A percentile compares a stretch with the other conserved stretches of the same genome.
phyloP scores from a whole-genome alignment of 2,113 vertebrate genomes.

The Sardina pilchardus region DNA sequence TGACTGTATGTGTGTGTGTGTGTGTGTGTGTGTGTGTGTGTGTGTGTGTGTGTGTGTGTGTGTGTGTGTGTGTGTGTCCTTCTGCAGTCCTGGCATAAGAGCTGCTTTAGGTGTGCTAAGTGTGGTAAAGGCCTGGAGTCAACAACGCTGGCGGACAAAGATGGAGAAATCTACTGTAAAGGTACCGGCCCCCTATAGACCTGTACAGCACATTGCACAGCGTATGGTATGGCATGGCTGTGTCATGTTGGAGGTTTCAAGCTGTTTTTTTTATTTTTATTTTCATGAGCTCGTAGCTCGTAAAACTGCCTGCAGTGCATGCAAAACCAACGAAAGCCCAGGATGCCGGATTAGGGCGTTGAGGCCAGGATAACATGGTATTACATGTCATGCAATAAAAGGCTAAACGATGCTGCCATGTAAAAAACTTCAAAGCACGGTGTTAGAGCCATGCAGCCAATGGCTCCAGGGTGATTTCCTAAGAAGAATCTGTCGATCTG shows the following conservation, averaged over 20 bases:
- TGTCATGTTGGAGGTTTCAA: background rate
- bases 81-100: slow-evolving; percentile 89
- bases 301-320: background rate
- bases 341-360: background rate
- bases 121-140: slow-evolving; percentile 96
- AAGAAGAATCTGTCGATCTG: background rate
- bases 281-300: background rate
- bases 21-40: slow-evolving; percentile 15
- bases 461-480: background rate
- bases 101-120: slow-evolving; percentile 93
- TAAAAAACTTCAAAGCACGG: background rate
- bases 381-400: background rate
- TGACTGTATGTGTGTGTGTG: background rate
- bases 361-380: background rate
- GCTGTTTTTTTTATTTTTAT: background rate
- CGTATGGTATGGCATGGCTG: no score
- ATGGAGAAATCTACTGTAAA: slow-evolving; percentile 97
- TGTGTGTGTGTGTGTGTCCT: background rate
- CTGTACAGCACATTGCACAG: background rate
- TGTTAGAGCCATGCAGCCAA: background rate
- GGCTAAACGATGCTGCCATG: background rate
- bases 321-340: background rate
- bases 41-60: background rate
- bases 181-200: slow-evolving; percentile 62
- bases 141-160: slow-evolving; percentile 91